Evolutionary conservation across 2,113 vertebrate genomes (phyloP), one percentile per base, ranked within the genome.

Genomic region (Bubo blakistoni): DNA sequence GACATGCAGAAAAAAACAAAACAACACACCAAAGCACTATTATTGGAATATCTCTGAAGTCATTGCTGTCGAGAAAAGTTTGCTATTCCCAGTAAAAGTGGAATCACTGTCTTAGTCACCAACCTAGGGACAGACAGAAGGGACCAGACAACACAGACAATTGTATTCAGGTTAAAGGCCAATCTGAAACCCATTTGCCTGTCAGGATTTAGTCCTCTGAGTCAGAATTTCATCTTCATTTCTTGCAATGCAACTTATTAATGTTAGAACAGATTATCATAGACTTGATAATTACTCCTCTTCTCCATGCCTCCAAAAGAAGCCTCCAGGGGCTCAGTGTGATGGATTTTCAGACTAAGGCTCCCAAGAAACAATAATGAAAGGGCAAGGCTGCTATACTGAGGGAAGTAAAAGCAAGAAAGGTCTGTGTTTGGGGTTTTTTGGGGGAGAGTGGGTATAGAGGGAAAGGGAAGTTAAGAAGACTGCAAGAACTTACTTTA

Each of bases 41-140:
- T 96, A 61, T 29, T 81, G 52, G 59, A 94, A 90, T 70, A 74
- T 11, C 38, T 72, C 65, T 91, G 65, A 81, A 90, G 61, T 91
- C 40, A 94, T 9, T 65, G 40, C 29, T 96, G 44, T 44, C 49
- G 52, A 84, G 79, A 84, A 88, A 52, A 81, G 36, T 11, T 40
- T 65, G 26, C 8, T 86, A 6, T 81, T 95, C 69, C 86, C 52
- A 65, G 26, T 78, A 51, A 24, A 62, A 78, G 40, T 7, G 10
- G 22, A 58, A 42, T 91, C 76, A 61, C 34, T 49, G 55, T 21
- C 38, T 92, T 59, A 90, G 92, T 88, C 92, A 93, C 36, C 67
- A 66, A 16, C 36, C 16, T 5, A 61, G 66, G 85, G 59, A 67
- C 72, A 86, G 73, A 47, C 51, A 1, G 1, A 82, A 72, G 54